A percentile compares a stretch with the other conserved stretches of the same genome.
Conservation (phyloP, 2,888 invertebrate species). For the Erebia epiphron region DNA sequence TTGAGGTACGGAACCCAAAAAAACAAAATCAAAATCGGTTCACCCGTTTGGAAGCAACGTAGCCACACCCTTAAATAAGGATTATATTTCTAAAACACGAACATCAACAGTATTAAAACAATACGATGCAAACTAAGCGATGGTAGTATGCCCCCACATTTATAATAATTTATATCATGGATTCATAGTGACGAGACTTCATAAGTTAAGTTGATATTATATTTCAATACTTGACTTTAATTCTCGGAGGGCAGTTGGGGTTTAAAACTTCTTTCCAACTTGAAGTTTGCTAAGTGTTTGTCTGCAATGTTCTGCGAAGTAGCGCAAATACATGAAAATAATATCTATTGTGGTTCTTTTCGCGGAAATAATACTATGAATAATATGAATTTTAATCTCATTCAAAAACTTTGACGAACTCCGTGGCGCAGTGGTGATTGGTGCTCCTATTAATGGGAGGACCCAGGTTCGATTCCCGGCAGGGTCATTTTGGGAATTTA, state of each 20-base stretch:
- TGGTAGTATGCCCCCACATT: neutral
- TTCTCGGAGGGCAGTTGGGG: conserved; percentile 31
- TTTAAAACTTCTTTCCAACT: conserved; percentile 32
- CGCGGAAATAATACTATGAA: neutral
- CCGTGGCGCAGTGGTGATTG: no score
- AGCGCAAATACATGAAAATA: neutral
- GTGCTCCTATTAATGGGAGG: no score
- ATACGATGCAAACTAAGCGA: no score
- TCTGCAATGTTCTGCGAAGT: conserved; percentile 19
- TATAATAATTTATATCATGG: neutral
- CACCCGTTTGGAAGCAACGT: no score
- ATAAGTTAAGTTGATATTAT: conserved; percentile 35
- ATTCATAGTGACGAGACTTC: conserved; percentile 18
- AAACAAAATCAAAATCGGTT: no score
- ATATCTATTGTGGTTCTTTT: conserved; percentile 10
- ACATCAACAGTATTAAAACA: no score
- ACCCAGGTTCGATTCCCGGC: no score
- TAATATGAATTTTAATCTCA: no score
- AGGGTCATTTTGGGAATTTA: no score
- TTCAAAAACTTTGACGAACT: neutral
- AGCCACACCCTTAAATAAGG: no score
- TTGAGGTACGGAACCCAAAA: no score
- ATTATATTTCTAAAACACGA: no score
- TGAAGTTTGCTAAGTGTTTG: conserved; percentile 25
- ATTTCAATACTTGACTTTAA: conserved; percentile 36